Conservation (phyloP, 1,140 invertebrate species). For the Oreohelix idahoensis region DNA sequence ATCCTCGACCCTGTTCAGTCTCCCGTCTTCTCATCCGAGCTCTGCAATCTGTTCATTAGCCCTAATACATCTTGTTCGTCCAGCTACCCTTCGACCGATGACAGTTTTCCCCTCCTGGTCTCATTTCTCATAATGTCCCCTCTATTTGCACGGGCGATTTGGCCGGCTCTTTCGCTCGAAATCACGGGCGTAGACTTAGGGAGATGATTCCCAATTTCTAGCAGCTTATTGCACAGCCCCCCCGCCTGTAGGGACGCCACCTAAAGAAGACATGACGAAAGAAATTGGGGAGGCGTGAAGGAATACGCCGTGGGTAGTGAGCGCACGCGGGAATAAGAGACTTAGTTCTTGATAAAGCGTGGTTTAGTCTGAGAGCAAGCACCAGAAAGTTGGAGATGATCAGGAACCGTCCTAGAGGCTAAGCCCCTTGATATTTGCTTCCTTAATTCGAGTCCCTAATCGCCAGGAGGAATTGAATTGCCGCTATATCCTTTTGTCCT, state of each 20-base stretch:
- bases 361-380: constrained; percentile 29
- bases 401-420: neutral
- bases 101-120: neutral
- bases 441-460: constrained; percentile 43
- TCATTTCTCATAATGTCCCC: constrained; percentile 3
- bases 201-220: constrained; percentile 32
- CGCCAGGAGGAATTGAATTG: constrained; percentile 39
- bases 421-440: constrained; percentile 41
- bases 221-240: constrained; percentile 17
- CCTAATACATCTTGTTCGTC: constrained; percentile 24
- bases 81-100: neutral
- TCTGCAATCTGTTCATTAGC: constrained; percentile 27
- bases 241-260: neutral
- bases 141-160: constrained; percentile 39
- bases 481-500: constrained; percentile 39
- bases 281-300: neutral
- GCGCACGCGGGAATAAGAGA: neutral
- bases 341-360: neutral
- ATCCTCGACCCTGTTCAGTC: neutral
- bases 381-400: constrained; percentile 19
- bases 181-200: constrained; percentile 16
- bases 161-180: neutral
- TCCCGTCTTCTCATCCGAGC: neutral
- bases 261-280: neutral
- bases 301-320: neutral